These are phyloP conservation scores for Blastomussa wellsi DNA, from an alignment of 92 coral and sea anemone genomes.

Conservation along the genomic window DNA sequence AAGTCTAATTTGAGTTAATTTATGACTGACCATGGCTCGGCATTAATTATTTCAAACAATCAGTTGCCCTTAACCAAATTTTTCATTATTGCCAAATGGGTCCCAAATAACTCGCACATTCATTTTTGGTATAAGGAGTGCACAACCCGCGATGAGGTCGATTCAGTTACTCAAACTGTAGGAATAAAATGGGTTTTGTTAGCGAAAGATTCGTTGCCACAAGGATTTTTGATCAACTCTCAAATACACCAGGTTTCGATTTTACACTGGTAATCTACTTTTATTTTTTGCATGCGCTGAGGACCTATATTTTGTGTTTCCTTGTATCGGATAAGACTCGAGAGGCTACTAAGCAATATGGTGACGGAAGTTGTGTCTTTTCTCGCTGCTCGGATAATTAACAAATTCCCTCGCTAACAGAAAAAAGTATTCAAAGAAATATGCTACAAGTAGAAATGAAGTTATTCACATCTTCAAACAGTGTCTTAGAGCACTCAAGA, in stretches of 20 bases:
- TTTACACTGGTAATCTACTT: too few species aligned
- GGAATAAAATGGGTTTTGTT: too few species aligned
- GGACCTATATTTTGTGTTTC: not conserved
- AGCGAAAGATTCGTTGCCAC: not conserved
- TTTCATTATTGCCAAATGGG: not conserved
- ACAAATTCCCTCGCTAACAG: not conserved
- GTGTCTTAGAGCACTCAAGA: not conserved
- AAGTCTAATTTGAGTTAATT: too few species aligned
- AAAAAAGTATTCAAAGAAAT: not conserved
- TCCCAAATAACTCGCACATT: too few species aligned
- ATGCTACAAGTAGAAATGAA: constrained; percentile 2
- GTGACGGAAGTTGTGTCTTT: not conserved
- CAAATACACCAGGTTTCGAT: too few species aligned
- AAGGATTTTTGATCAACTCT: not conserved
- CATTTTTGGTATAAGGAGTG: not conserved
- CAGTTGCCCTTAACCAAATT: not conserved
- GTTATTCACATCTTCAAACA: not conserved
- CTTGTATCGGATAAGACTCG: not conserved
- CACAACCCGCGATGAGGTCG: too few species aligned
- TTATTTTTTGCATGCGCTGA: not conserved
- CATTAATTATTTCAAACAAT: not conserved
- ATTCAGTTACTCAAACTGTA: not conserved
- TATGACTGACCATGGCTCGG: not conserved
- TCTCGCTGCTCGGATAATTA: not conserved
- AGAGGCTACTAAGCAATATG: constrained; percentile 45